These are phyloP conservation scores for Falcaria lacertinaria DNA, from an alignment of 2,888 invertebrate genomes.

Conservation along the genomic window DNA sequence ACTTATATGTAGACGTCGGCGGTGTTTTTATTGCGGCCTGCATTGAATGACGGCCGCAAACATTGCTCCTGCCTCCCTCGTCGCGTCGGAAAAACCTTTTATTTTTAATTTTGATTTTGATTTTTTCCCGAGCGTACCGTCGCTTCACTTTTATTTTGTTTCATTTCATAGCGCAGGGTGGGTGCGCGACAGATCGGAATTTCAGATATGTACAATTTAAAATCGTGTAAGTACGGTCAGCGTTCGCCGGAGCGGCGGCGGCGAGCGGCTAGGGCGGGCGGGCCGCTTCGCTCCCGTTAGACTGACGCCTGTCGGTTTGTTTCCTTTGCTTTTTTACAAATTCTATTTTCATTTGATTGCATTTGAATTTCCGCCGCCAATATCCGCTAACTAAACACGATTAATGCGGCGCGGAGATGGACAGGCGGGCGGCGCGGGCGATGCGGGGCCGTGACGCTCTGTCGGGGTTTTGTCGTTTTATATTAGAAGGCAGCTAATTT, in stretches of 20 bases:
- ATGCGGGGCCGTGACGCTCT: slow-evolving; percentile 47
- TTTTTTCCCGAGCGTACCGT: slow-evolving; percentile 72
- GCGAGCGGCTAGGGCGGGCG: slow-evolving; percentile 40
- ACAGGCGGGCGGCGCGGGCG: slow-evolving; percentile 60
- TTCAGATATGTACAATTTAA: slow-evolving; percentile 81
- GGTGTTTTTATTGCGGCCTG: slow-evolving; percentile 76
- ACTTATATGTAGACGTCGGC: slow-evolving; percentile 70
- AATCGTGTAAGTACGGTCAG: slow-evolving; percentile 80
- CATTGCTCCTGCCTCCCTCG: slow-evolving; percentile 73
- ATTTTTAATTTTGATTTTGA: slow-evolving; percentile 79
- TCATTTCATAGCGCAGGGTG: slow-evolving; percentile 79
- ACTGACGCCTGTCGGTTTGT: slow-evolving; percentile 79
- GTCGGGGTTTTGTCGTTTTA: slow-evolving; percentile 76
- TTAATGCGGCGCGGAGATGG: slow-evolving; percentile 76
- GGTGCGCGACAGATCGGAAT: slow-evolving; percentile 79
- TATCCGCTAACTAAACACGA: slow-evolving; percentile 81
- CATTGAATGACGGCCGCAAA: slow-evolving; percentile 77
- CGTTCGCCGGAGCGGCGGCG: slow-evolving; percentile 36
- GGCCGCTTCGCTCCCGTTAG: slow-evolving; percentile 57
- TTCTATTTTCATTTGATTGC: slow-evolving; percentile 80
- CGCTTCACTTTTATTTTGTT: slow-evolving; percentile 77
- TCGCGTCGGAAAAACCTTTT: slow-evolving; percentile 65
- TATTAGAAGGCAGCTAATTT: slow-evolving; percentile 77
- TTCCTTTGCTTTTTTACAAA: slow-evolving; percentile 77
- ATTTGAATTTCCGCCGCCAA: slow-evolving; percentile 79